phyloP scores from a whole-genome alignment of 2,888 invertebrate species.

The Pseudococcus jackbeardsleyi region DNA sequence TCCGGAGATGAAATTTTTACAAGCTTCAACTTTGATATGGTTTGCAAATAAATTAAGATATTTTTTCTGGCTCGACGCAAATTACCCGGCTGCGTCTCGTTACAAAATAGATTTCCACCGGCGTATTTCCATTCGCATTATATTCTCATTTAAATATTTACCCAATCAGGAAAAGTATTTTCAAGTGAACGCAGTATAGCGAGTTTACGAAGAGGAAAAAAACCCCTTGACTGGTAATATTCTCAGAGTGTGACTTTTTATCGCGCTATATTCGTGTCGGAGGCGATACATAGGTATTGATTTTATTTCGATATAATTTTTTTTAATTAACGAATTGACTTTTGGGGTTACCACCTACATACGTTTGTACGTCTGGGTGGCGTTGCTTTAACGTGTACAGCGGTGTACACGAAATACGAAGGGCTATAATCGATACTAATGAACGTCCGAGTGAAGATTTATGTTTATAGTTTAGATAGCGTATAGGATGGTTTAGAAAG shows the following conservation, averaged over 20 bases:
- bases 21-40: constrained; percentile 33
- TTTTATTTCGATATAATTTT: constrained; percentile 37
- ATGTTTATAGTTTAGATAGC: constrained; percentile 6
- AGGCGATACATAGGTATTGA: neutral
- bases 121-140: constrained; percentile 6
- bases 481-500: neutral
- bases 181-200: neutral
- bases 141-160: constrained; percentile 4
- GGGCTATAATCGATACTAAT: constrained; percentile 22
- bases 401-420: neutral
- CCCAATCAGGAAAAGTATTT: constrained; percentile 24
- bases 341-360: constrained; percentile 13
- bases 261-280: neutral
- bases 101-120: neutral
- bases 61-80: constrained; percentile 29
- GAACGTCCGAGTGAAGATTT: constrained; percentile 28
- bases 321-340: constrained; percentile 33
- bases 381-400: neutral
- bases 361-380: neutral
- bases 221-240: neutral
- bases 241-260: neutral
- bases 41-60: constrained; percentile 36
- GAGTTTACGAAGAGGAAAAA: neutral
- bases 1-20: constrained; percentile 33
- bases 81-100: constrained; percentile 6